Percentiles rank a stretch among this genome's conserved stretches.
Conservation (phyloP, 2,113 vertebrate genomes). For the Nipponia nippon region DNA sequence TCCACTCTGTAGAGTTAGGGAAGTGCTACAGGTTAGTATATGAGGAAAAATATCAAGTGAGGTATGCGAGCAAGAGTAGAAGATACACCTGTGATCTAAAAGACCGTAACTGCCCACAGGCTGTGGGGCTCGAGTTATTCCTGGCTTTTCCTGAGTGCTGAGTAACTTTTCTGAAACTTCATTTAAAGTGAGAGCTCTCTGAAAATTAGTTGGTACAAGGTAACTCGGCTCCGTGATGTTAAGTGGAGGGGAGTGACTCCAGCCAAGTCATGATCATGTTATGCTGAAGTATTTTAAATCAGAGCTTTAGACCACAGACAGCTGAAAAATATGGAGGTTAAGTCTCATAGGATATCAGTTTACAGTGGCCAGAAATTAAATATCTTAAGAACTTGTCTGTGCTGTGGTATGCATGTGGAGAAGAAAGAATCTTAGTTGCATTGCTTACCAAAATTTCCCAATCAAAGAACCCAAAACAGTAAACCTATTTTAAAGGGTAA, state of each 20-base stretch:
- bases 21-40: not conserved
- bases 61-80: not conserved
- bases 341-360: not conserved
- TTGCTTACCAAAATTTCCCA: not conserved
- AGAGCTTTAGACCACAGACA: not conserved
- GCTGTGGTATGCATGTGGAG: not conserved
- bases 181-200: not conserved
- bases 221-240: not conserved
- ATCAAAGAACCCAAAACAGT: not conserved
- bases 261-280: not conserved
- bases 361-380: not conserved
- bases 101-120: fast-evolving
- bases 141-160: not conserved
- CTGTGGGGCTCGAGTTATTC: not conserved
- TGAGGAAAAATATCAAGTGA: not conserved
- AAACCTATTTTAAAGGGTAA: not conserved
- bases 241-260: not conserved
- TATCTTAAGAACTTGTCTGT: not conserved
- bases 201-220: not conserved
- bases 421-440: not conserved
- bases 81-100: not conserved
- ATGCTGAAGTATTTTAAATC: not conserved
- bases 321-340: not conserved
- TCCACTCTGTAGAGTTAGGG: not conserved
- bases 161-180: not conserved